These are phyloP conservation scores for Lasiurus cinereus DNA, from an alignment of 2,113 vertebrate genomes.

Conservation along the genomic window DNA sequence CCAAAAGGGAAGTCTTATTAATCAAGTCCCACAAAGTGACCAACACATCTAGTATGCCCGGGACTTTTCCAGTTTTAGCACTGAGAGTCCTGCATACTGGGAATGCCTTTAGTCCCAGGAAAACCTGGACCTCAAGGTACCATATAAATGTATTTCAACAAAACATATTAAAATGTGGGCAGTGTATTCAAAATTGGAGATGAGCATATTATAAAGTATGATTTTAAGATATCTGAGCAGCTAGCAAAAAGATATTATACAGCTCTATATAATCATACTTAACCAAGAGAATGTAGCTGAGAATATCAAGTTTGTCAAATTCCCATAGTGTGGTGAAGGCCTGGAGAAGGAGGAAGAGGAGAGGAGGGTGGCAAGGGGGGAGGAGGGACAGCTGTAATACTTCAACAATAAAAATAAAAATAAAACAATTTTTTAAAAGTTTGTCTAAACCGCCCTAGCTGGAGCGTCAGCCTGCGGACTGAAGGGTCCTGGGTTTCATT, in stretches of 20 bases:
- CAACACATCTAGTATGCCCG: neutral
- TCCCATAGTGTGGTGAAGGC: too few relatives aligned
- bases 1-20: neutral
- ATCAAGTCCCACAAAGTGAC: neutral
- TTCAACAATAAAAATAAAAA: too few relatives aligned
- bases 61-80: neutral
- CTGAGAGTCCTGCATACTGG: neutral
- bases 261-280: neutral
- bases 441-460: neutral
- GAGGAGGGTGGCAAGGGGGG: too few relatives aligned
- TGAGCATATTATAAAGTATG: neutral
- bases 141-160: slow-evolving; percentile 7
- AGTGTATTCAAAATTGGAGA: slow-evolving; percentile 1
- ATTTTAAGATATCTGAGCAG: neutral
- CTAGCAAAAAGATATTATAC: slow-evolving; percentile 49
- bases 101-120: neutral
- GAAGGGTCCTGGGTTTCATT: too few relatives aligned
- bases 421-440: neutral
- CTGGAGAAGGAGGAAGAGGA: too few relatives aligned
- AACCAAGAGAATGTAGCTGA: slow-evolving; percentile 42
- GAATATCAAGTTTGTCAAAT: neutral
- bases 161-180: neutral
- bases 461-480: too few relatives aligned
- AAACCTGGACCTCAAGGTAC: neutral
- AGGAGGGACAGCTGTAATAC: too few relatives aligned